Evolutionary conservation across 2,797 vertebrate genomes (phyloP).

Genomic region (Protosalanx chinensis): DNA sequence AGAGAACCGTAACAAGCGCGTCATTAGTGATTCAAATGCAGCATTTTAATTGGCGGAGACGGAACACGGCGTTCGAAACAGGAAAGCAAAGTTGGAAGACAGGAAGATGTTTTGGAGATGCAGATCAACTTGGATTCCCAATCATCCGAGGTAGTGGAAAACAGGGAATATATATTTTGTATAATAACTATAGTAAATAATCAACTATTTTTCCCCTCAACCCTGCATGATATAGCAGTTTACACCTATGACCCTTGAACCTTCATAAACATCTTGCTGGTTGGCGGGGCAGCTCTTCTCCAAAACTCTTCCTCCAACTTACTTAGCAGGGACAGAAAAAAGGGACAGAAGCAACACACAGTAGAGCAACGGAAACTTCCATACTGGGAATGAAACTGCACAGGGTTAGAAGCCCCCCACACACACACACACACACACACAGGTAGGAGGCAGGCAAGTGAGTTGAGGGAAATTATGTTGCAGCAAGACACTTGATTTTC

Average conservation of each 20-base stretch:
- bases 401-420: too few relatives aligned
- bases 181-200: too few relatives aligned
- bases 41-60: neutral
- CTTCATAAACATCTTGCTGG: too few relatives aligned
- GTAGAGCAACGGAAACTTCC: neutral
- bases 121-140: neutral
- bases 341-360: neutral
- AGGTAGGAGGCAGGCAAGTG: neutral
- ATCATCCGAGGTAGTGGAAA: neutral
- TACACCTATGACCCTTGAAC: too few relatives aligned
- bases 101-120: neutral
- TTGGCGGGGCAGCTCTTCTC: too few relatives aligned
- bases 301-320: neutral
- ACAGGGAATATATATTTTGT: neutral
- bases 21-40: too few relatives aligned
- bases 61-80: neutral
- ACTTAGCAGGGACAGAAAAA: neutral
- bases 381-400: neutral
- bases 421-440: too few relatives aligned
- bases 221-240: too few relatives aligned
- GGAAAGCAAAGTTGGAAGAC: neutral
- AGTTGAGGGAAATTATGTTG: neutral
- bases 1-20: neutral
- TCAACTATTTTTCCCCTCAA: neutral
- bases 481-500: too few relatives aligned